Conservation (phyloP, 2,113 vertebrate species). For the Campylorhamphus procurvoides region DNA sequence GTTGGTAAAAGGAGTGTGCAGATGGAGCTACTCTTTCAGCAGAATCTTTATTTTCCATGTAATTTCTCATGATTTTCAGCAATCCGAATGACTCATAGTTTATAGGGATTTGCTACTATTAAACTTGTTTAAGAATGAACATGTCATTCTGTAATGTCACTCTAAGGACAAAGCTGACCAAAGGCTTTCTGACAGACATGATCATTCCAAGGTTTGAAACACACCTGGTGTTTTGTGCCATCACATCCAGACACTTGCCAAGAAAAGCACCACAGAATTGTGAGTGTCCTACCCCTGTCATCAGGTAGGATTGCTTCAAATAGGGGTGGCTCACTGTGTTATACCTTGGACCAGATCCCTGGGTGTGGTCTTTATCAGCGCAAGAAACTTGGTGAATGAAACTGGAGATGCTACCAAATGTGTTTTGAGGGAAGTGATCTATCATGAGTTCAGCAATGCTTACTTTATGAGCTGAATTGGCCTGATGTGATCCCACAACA, state of each 20-base stretch:
- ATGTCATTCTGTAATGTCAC: not conserved
- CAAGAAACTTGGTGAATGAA: accelerated
- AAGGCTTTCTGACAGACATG: not conserved
- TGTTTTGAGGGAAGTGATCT: not conserved
- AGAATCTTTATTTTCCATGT: not conserved
- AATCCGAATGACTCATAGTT: not conserved
- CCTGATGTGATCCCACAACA: not conserved
- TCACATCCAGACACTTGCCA: not conserved
- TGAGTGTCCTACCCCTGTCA: not conserved
- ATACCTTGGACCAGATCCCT: not conserved
- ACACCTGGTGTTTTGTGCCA: not conserved
- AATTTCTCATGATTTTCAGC: not conserved
- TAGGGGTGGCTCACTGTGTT: not conserved
- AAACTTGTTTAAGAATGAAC: not conserved
- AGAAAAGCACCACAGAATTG: not conserved
- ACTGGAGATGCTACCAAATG: not conserved
- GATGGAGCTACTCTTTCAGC: not conserved
- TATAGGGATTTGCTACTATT: not conserved
- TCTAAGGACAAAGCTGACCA: not conserved
- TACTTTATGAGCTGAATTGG: not conserved
- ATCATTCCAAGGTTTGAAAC: not conserved
- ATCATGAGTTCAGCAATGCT: not conserved
- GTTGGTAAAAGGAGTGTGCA: not conserved
- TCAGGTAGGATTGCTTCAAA: not conserved
- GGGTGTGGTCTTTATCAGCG: not conserved